Evolutionary conservation across 2,888 invertebrate genomes (phyloP).

Genomic region (Rotaria socialis): DNA sequence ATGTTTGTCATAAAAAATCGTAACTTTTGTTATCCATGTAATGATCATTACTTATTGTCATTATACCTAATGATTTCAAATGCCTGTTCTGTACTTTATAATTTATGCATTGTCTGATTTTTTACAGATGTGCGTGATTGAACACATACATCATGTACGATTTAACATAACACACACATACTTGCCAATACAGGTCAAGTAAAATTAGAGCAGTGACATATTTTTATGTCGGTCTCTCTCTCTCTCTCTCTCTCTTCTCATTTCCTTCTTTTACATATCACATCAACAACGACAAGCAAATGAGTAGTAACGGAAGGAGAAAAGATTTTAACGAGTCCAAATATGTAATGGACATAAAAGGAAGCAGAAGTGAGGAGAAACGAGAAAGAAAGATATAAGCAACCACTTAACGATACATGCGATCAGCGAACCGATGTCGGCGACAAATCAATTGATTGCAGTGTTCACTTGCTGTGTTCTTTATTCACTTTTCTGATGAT

Average conservation of each 20-base stretch:
- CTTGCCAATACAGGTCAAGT: not conserved
- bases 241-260: not conserved
- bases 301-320: not conserved
- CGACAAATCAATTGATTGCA: not conserved
- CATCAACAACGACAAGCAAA: not conserved
- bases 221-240: not conserved
- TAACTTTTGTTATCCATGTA: not conserved
- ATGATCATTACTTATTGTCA: not conserved
- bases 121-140: conserved; percentile 29
- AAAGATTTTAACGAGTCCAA: conserved; percentile 1
- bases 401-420: not conserved
- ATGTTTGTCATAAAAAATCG: not conserved
- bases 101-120: not conserved
- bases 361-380: not conserved
- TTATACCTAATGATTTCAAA: not conserved
- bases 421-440: not conserved
- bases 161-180: not conserved
- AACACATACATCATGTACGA: conserved; percentile 14
- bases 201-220: not conserved
- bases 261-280: not conserved
- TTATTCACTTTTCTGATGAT: not conserved
- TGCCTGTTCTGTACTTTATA: not conserved
- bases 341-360: not conserved
- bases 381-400: not conserved
- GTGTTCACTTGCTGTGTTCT: not conserved